Evolutionary conservation across 1,140 invertebrate species (phyloP).

Genomic region (Zaprionus nigranus): DNA sequence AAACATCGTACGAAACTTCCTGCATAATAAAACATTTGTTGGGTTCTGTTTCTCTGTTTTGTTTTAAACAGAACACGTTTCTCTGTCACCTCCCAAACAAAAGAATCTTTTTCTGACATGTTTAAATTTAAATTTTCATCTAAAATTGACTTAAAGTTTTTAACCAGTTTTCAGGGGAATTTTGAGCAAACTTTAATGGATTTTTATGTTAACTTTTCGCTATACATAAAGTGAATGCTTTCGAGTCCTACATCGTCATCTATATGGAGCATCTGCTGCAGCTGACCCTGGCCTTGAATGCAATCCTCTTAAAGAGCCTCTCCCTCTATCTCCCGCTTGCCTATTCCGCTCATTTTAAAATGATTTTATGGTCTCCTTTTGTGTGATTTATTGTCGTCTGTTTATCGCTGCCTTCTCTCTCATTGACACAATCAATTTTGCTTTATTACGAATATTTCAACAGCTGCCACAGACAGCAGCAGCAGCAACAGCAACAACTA

Average conservation of each 20-base stretch:
- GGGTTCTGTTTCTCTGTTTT: background rate
- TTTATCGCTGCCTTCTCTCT: slow-evolving; percentile 22
- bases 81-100: slow-evolving; percentile 32
- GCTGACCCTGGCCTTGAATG: slow-evolving; percentile 63
- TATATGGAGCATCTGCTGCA: slow-evolving; percentile 8
- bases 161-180: slow-evolving; percentile 9
- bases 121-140: slow-evolving; percentile 53
- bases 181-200: background rate
- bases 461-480: slow-evolving; percentile 21
- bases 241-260: background rate
- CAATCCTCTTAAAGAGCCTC: background rate
- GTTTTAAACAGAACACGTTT: slow-evolving; percentile 11
- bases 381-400: slow-evolving; percentile 48
- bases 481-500: slow-evolving; percentile 9
- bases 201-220: background rate
- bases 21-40: slow-evolving; percentile 15
- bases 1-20: slow-evolving; percentile 15
- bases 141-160: slow-evolving; percentile 11
- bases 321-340: background rate
- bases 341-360: slow-evolving; percentile 18
- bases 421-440: slow-evolving; percentile 6
- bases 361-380: slow-evolving; percentile 48
- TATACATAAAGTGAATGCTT: background rate
- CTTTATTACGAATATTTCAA: slow-evolving; percentile 64
- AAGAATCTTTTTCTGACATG: slow-evolving; percentile 40